Base-by-base conservation (phyloP, 2,113 vertebrate genomes). In the Serinus canaria region DNA sequence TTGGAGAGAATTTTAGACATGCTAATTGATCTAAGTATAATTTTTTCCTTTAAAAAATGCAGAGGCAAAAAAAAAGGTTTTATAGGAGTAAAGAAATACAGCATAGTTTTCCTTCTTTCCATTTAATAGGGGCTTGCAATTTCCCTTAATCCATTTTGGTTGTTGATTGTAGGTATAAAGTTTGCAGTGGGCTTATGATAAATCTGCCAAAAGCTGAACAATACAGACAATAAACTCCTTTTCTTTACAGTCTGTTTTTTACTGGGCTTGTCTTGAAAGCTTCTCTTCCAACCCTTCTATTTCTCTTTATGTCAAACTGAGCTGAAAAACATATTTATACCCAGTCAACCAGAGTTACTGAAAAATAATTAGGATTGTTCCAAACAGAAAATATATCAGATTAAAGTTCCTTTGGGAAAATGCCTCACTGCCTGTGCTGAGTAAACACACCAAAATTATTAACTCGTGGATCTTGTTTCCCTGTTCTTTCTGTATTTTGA, bases 331-430 rank as follows among this genome's bases (percentile, higher is more conserved):
- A 0, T 67, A 74, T 80, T 90, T 95, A 41, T 83, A 68, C 76
- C 76, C 83, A 90, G 59, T 88, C 72, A 80, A 50, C 82, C 90
- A 83, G 82, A 90, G 83, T 90, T 90, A 77, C 76, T 90, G 79
- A 86, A 95, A 96, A 96, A 96, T 96, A 85, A 93, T 83, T 83
- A 83, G 37, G 52, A 86, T 86, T 86, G 56, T 80, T 95, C 50
- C 92, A 89, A 95, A 83, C 72, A 92, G 79, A 90, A 88, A 77
- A 90, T 63, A 52, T 33, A 91, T 94, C 68, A 59, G 76, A 90
- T 92, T 95, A 83, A 90, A 62, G 30, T 95, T 91, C 84, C 94
- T 96, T 88, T 62, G 81, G 87, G 93, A 85, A 83, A 88, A 93
- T 3, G 31, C 72, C n/a, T 83, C 33, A 19, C 31, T 94, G 91